Percentiles rank a stretch among this genome's conserved stretches.
These are phyloP conservation scores for Sinocyclocheilus anophthalmus DNA, from an alignment of 2,113 vertebrate species.

Conservation along the genomic window DNA sequence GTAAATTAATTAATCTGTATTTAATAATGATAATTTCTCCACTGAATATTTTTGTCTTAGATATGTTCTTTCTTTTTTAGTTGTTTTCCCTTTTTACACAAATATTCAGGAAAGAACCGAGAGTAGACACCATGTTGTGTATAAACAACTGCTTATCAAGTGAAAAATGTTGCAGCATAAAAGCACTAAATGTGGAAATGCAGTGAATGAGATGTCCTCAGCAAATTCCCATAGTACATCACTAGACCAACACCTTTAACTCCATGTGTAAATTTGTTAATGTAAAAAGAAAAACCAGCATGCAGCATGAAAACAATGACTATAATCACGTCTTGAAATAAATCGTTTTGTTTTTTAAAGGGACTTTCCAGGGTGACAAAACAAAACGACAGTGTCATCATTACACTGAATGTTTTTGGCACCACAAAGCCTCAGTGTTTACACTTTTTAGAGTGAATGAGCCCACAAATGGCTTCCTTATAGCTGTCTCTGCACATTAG, in stretches of 20 bases:
- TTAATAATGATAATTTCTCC: too few species aligned
- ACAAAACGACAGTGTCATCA: too few species aligned
- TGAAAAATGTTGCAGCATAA: slow-evolving; percentile 43
- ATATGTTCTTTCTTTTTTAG: too few species aligned
- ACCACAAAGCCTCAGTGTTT: not conserved
- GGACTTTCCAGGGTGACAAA: too few species aligned
- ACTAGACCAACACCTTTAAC: not conserved
- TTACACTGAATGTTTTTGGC: not conserved
- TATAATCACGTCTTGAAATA: not conserved
- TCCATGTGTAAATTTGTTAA: not conserved
- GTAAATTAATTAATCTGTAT: too few species aligned
- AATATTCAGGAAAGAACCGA: slow-evolving; percentile 45
- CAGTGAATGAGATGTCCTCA: slow-evolving; percentile 37
- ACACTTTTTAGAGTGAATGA: not conserved
- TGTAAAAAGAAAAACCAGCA: not conserved
- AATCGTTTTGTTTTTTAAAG: too few species aligned
- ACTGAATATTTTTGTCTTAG: too few species aligned
- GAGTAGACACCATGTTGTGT: slow-evolving; percentile 48
- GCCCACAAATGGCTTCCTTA: not conserved
- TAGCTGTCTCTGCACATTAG: not conserved
- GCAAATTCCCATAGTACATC: not conserved
- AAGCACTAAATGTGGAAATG: slow-evolving; percentile 29
- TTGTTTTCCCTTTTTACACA: slow-evolving; percentile 30
- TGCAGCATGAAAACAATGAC: not conserved
- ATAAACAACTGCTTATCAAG: slow-evolving; percentile 53